A percentile compares a stretch with the other conserved stretches of the same genome.
These are phyloP conservation scores for Chiloscyllium punctatum DNA, from an alignment of 2,797 vertebrate species.

Conservation along the genomic window DNA sequence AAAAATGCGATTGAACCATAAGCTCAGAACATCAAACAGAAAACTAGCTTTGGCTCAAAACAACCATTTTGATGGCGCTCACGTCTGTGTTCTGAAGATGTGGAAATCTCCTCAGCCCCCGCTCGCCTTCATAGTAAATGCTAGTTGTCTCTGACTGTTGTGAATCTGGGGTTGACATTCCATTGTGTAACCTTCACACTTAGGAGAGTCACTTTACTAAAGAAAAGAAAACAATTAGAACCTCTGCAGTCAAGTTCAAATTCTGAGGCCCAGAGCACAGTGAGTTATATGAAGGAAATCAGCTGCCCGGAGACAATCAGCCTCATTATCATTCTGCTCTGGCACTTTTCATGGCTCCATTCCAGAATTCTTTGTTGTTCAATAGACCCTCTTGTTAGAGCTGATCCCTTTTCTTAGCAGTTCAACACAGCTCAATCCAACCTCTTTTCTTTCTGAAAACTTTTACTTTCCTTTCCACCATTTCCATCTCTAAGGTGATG, in stretches of 20 bases:
- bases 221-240: conserved; percentile 37
- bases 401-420: conserved; percentile 57
- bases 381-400: conserved; percentile 58
- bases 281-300: conserved; percentile 44
- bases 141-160: not conserved
- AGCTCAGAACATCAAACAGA: not conserved
- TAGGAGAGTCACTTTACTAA: not conserved
- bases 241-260: conserved; percentile 49
- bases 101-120: not conserved
- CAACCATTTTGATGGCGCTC: not conserved
- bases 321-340: conserved; percentile 54
- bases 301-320: conserved; percentile 56
- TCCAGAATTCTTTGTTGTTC: conserved; percentile 61
- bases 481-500: conserved; percentile 63
- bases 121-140: not conserved
- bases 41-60: not conserved
- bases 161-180: conserved; percentile 15
- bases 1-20: not conserved
- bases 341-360: conserved; percentile 58
- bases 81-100: not conserved
- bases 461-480: conserved; percentile 53
- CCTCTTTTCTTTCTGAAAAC: conserved; percentile 55
- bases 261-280: conserved; percentile 52
- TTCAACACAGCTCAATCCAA: conserved; percentile 62
- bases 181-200: not conserved